Percentiles rank a stretch among this genome's conserved stretches.
Evolutionary conservation across 2,113 vertebrate species (phyloP).

Genomic region (Paramormyrops kingsleyae): DNA sequence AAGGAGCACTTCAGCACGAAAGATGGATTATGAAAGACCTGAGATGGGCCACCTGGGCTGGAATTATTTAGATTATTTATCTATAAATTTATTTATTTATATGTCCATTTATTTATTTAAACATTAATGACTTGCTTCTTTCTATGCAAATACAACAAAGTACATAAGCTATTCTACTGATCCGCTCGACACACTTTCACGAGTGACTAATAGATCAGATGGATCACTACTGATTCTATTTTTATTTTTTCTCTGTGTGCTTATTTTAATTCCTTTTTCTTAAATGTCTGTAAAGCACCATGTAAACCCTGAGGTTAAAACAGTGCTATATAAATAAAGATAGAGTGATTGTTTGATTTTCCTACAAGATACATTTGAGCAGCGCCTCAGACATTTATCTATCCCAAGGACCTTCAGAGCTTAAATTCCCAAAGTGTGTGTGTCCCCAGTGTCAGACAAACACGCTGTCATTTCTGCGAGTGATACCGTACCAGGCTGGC

Average conservation of each 20-base stretch:
- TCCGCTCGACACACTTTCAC: neutral
- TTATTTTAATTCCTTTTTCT: neutral
- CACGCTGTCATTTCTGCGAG: neutral
- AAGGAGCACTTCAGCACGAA: neutral
- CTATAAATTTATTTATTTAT: too few species aligned
- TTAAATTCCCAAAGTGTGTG: neutral
- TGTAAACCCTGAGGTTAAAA: neutral
- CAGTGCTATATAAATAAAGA: neutral
- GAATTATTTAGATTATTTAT: neutral
- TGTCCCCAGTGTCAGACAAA: neutral
- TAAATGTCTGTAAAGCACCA: neutral
- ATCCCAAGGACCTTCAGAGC: neutral
- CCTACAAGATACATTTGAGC: neutral
- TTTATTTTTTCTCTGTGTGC: neutral
- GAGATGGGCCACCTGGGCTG: neutral
- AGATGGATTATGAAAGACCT: neutral
- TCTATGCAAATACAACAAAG: neutral
- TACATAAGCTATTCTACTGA: neutral
- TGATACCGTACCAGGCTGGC: constrained; percentile 68
- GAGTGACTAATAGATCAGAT: neutral
- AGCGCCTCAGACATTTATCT: neutral
- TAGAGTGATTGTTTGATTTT: neutral
- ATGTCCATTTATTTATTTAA: neutral
- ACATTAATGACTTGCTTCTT: neutral
- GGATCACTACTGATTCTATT: neutral